These are phyloP conservation scores for Motacilla tschutschensis DNA, from an alignment of 2,113 vertebrate species.

Conservation along the genomic window DNA sequence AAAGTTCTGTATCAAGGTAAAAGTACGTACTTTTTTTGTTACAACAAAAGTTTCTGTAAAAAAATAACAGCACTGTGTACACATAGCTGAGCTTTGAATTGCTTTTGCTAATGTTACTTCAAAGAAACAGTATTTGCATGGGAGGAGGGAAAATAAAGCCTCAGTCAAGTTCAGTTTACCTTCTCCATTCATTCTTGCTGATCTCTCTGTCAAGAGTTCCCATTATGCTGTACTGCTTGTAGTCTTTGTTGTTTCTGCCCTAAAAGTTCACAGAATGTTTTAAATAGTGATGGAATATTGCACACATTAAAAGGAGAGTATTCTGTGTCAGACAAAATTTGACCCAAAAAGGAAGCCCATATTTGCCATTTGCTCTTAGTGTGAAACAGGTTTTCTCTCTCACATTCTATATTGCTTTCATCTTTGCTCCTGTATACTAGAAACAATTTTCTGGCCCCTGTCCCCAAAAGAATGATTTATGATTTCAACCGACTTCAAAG, in stretches of 20 bases:
- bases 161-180: background rate
- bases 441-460: background rate
- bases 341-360: background rate
- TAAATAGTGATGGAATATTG: background rate
- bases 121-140: background rate
- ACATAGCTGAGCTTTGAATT: background rate
- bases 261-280: background rate
- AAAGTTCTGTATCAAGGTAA: conserved; percentile 4
- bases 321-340: background rate
- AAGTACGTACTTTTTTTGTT: background rate
- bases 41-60: background rate
- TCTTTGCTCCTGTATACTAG: background rate
- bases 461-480: background rate
- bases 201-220: background rate
- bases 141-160: background rate
- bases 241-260: background rate
- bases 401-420: background rate
- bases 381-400: background rate
- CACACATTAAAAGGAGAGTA: rapidly evolving
- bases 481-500: background rate
- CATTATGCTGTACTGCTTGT: background rate
- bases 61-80: background rate
- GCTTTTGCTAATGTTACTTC: background rate
- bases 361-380: background rate
- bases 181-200: background rate